Percentiles rank a stretch among this genome's conserved stretches.
phyloP scores from a whole-genome alignment of 2,888 invertebrate genomes.

The Tenthredo scrophulariae region DNA sequence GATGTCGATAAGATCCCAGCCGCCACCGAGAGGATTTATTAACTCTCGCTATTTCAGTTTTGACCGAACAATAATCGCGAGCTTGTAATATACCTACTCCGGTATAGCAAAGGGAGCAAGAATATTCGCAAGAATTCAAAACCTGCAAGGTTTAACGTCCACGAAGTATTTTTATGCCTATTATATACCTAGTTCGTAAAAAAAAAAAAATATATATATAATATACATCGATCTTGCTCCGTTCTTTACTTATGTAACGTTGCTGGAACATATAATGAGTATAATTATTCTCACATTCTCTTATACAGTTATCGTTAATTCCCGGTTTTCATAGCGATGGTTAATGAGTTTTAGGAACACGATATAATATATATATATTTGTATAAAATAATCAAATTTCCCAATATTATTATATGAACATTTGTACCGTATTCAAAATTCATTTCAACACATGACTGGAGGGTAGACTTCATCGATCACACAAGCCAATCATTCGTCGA shows the following conservation, averaged over 20 bases:
- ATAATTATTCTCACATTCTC: background rate
- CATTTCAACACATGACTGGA: background rate
- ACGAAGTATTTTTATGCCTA: background rate
- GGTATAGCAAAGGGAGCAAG: background rate
- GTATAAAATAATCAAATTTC: background rate
- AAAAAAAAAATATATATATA: background rate
- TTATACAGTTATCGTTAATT: background rate
- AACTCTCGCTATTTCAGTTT: slow-evolving; percentile 59
- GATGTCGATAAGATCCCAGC: slow-evolving; percentile 66
- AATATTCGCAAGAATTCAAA: slow-evolving; percentile 1
- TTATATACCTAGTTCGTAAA: background rate
- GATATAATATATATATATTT: background rate
- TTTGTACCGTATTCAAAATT: background rate
- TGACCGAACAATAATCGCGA: slow-evolving; percentile 40
- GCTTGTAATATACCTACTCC: slow-evolving; percentile 27
- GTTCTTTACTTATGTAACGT: background rate
- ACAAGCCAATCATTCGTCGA: background rate
- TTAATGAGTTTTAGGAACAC: background rate
- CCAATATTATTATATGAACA: background rate
- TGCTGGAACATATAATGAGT: background rate
- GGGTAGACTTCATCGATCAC: background rate
- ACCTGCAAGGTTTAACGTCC: background rate
- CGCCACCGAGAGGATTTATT: slow-evolving; percentile 71
- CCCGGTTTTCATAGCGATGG: background rate
- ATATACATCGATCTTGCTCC: background rate